Percentiles rank a stretch among this genome's conserved stretches.
Evolutionary conservation across 2,113 vertebrate genomes (phyloP).

Genomic region (Corythornis madagascariensis): DNA sequence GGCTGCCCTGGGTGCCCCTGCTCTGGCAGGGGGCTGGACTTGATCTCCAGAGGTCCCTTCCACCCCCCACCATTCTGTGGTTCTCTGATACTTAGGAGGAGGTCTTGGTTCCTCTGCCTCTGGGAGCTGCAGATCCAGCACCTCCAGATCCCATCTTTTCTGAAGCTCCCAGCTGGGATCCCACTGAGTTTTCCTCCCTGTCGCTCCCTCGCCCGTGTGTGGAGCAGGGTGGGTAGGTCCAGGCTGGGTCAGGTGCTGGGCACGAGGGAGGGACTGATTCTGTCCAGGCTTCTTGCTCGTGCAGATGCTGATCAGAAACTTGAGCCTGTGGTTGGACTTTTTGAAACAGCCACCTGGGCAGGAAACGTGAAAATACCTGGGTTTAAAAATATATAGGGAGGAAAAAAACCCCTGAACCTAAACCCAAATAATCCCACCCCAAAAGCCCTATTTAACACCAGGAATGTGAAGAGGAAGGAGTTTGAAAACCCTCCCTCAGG

Average conservation of each 20-base stretch:
- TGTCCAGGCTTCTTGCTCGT: background rate
- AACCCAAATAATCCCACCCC: background rate
- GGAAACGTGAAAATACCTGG: background rate
- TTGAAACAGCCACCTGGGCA: conserved; percentile 43
- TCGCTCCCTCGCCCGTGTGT: background rate
- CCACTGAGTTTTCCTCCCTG: background rate
- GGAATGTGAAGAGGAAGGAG: background rate
- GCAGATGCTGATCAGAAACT: conserved; percentile 14
- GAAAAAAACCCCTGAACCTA: background rate
- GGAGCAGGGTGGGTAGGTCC: background rate
- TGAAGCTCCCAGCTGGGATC: background rate
- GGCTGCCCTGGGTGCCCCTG: too few relatives aligned
- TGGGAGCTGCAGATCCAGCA: background rate
- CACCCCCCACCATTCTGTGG: too few relatives aligned
- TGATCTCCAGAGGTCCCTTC: too few relatives aligned
- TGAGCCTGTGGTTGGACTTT: background rate
- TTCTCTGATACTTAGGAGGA: background rate
- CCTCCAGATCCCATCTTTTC: background rate
- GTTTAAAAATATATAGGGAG: background rate
- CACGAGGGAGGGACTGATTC: fast-evolving
- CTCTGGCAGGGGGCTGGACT: too few relatives aligned
- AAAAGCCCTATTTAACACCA: background rate
- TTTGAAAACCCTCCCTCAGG: background rate
- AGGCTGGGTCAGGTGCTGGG: fast-evolving
- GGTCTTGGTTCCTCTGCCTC: background rate